A percentile compares a stretch with the other conserved stretches of the same genome.
These are phyloP conservation scores for Ceratotherium simum DNA, from an alignment of 2,113 vertebrate species.

Conservation along the genomic window DNA sequence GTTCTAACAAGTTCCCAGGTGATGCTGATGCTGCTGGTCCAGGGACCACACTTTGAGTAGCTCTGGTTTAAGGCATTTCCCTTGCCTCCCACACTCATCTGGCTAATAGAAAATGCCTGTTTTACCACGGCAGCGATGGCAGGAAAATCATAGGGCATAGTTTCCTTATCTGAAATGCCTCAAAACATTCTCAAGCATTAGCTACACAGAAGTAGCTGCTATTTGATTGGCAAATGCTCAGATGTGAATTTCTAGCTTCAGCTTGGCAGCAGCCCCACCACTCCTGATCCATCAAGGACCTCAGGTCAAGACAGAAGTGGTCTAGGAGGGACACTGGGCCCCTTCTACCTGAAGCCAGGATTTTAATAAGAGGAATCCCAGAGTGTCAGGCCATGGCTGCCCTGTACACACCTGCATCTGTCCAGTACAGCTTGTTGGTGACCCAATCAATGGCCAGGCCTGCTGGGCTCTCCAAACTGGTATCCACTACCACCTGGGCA, in stretches of 20 bases:
- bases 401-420: conserved; percentile 94
- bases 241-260: not conserved
- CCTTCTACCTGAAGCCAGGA: not conserved
- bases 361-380: conserved; percentile 15
- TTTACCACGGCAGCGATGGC: not conserved
- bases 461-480: conserved; percentile 98
- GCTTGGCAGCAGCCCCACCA: not conserved
- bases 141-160: not conserved
- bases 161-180: not conserved
- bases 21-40: not conserved
- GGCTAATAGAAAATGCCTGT: not conserved
- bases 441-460: conserved; percentile 98
- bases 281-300: not conserved
- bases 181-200: not conserved
- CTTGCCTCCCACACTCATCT: not conserved
- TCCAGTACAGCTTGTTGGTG: conserved; percentile 98
- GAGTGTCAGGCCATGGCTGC: not conserved
- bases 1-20: not conserved
- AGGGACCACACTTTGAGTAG: not conserved
- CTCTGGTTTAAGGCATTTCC: not conserved
- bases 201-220: not conserved
- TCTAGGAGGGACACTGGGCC: not conserved
- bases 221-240: not conserved
- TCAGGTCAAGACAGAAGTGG: not conserved
- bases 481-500: conserved; percentile 95